These are phyloP conservation scores for Ahaetulla prasina DNA, from an alignment of 2,113 vertebrate species.

Conservation along the genomic window DNA sequence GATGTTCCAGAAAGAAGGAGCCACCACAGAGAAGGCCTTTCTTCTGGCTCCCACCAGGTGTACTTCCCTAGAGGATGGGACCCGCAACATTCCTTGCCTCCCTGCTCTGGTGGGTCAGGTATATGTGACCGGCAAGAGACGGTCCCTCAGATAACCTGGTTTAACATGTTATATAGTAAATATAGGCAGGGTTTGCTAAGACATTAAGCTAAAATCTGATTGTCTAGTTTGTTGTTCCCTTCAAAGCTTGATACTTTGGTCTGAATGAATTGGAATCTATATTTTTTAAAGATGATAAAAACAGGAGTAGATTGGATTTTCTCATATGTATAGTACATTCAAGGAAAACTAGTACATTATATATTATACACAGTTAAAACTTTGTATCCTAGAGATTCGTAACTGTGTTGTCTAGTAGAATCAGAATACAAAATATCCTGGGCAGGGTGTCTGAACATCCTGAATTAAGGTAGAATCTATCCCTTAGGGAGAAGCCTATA, in stretches of 20 bases:
- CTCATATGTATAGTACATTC: background rate
- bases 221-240: background rate
- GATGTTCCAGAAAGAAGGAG: too few relatives aligned
- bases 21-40: too few relatives aligned
- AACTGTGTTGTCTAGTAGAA: background rate
- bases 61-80: too few relatives aligned
- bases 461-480: background rate
- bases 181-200: background rate
- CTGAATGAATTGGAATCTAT: background rate
- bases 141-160: background rate
- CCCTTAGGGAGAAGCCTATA: background rate
- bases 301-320: background rate
- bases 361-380: background rate
- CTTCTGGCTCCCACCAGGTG: too few relatives aligned
- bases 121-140: too few relatives aligned
- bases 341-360: background rate
- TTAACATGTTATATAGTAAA: background rate
- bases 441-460: background rate
- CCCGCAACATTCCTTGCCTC: too few relatives aligned
- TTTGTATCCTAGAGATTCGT: background rate
- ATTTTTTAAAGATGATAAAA: background rate
- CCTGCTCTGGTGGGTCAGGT: too few relatives aligned
- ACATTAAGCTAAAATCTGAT: background rate
- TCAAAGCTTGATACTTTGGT: background rate
- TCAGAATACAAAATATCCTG: background rate